Conservation (phyloP, 2,113 vertebrate genomes). For the Mola mola region DNA sequence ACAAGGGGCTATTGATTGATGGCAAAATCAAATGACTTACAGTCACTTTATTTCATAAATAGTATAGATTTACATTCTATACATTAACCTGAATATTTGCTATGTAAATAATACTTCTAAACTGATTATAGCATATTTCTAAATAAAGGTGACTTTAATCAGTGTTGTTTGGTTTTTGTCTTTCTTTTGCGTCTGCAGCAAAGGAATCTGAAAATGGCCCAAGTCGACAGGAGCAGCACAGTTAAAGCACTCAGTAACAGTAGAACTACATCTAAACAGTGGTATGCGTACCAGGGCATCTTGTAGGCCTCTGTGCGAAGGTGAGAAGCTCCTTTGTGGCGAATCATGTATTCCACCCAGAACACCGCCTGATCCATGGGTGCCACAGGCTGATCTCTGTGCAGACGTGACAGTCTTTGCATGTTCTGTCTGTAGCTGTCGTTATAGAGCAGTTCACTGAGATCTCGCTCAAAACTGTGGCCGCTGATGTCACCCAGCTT, state of each 20-base stretch:
- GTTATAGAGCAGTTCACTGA: slow-evolving; percentile 53
- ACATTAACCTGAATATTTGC: too few species aligned
- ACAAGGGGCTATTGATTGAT: too few species aligned
- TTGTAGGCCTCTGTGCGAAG: slow-evolving; percentile 69
- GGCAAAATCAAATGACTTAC: too few species aligned
- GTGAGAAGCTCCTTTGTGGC: slow-evolving; percentile 74
- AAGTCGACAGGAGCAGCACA: slow-evolving; percentile 22
- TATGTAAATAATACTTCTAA: too few species aligned
- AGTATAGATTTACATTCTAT: too few species aligned
- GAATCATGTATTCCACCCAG: slow-evolving; percentile 78
- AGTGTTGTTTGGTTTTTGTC: slow-evolving; percentile 66
- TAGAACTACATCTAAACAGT: slow-evolving; percentile 68
- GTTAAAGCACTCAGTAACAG: slow-evolving; percentile 32
- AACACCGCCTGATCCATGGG: slow-evolving; percentile 71
- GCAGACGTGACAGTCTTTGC: slow-evolving; percentile 64
- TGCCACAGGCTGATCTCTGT: slow-evolving; percentile 70
- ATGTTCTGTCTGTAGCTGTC: slow-evolving; percentile 73
- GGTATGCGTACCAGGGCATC: slow-evolving; percentile 77
- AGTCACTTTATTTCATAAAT: too few species aligned
- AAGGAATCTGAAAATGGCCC: slow-evolving; percentile 44
- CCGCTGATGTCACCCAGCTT: slow-evolving; percentile 50
- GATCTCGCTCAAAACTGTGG: slow-evolving; percentile 47
- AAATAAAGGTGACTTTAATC: too few species aligned
- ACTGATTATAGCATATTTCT: too few species aligned
- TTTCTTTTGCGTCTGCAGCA: slow-evolving; percentile 60